Percentiles rank a stretch among this genome's conserved stretches.
These are phyloP conservation scores for Gyps fulvus DNA, from an alignment of 2,113 vertebrate species.

Conservation along the genomic window DNA sequence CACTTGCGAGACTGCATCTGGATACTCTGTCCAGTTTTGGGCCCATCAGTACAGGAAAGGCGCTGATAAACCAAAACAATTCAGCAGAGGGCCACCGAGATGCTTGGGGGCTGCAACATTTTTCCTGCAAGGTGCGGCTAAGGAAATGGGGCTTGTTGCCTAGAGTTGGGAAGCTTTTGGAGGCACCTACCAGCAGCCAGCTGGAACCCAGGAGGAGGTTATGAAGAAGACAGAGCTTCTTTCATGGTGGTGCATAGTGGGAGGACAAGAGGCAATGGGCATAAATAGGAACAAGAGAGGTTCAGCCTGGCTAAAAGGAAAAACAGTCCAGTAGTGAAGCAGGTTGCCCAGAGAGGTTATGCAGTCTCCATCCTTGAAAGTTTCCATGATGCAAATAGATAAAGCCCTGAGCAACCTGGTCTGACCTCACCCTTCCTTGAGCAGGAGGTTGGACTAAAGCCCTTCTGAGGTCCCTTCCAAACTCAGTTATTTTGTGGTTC, in stretches of 20 bases:
- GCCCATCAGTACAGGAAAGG: neutral
- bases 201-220: neutral
- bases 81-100: neutral
- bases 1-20: accelerated
- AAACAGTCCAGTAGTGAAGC: neutral
- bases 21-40: neutral
- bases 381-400: neutral
- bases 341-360: neutral
- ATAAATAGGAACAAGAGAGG: neutral
- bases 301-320: neutral
- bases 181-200: neutral
- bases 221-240: neutral
- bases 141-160: neutral
- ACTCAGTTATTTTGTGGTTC: neutral
- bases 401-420: neutral
- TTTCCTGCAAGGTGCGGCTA: neutral
- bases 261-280: neutral
- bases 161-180: neutral
- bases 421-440: neutral
- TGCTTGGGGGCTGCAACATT: neutral
- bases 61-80: neutral
- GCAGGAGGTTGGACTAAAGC: neutral
- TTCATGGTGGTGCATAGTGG: neutral
- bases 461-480: neutral
- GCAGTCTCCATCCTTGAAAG: neutral